A percentile compares a stretch with the other conserved stretches of the same genome.
phyloP scores from a whole-genome alignment of 2,797 vertebrate species.

The Tarsius wallacei region DNA sequence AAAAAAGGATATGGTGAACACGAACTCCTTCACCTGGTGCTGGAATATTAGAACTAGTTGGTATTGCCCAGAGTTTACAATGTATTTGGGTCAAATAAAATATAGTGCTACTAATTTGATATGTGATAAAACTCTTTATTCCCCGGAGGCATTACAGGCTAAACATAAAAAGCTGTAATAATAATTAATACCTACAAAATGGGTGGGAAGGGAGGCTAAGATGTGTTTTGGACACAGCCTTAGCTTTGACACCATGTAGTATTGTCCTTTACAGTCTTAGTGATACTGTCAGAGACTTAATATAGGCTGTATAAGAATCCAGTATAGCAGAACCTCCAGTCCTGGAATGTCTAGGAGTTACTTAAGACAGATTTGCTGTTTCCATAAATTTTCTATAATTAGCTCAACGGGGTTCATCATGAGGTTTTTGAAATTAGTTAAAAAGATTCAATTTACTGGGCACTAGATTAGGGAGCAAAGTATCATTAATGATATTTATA shows the following conservation, averaged over 20 bases:
- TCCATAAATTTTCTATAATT: background rate
- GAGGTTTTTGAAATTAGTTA: slow-evolving; percentile 11
- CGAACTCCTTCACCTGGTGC: background rate
- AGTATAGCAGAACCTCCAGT: background rate
- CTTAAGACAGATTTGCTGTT: background rate
- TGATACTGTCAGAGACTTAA: background rate
- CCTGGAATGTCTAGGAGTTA: background rate
- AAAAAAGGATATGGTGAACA: background rate
- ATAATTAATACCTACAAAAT: background rate
- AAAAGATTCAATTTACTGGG: background rate
- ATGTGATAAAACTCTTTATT: background rate
- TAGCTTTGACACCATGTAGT: background rate
- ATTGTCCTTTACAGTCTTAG: background rate
- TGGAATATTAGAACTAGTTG: background rate
- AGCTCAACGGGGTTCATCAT: background rate
- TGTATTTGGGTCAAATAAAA: background rate
- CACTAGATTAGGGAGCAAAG: background rate
- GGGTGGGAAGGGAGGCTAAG: background rate
- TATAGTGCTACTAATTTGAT: background rate
- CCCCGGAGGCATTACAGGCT: background rate
- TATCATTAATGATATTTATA: background rate
- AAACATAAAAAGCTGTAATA: background rate
- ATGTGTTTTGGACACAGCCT: background rate
- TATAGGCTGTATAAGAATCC: background rate
- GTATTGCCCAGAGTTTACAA: background rate